These are phyloP conservation scores for Parus major DNA, from an alignment of 2,113 vertebrate species.

Conservation along the genomic window DNA sequence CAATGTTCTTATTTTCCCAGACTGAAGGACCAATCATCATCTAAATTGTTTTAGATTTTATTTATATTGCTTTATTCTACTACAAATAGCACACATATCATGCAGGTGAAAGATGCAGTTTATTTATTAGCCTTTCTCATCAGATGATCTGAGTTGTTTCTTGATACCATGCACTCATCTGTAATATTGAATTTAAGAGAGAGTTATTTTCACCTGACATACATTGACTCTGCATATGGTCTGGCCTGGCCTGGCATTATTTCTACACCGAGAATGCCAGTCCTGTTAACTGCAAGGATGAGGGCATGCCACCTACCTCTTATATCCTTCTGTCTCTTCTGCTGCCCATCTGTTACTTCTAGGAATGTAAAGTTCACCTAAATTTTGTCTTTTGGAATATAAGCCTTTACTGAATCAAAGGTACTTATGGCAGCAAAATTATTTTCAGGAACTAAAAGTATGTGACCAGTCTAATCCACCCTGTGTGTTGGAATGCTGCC, in stretches of 20 bases:
- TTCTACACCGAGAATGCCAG: not conserved
- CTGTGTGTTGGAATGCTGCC: not conserved
- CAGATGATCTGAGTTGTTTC: not conserved
- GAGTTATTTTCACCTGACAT: not conserved
- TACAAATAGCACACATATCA: not conserved
- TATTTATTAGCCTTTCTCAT: not conserved
- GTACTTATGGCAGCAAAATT: not conserved
- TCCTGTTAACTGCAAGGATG: not conserved
- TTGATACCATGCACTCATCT: not conserved
- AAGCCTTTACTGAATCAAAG: not conserved
- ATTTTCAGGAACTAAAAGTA: not conserved
- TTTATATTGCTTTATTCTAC: not conserved
- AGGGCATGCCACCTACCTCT: not conserved
- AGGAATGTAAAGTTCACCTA: not conserved
- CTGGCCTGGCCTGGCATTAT: not conserved
- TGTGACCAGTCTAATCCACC: not conserved
- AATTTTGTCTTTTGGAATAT: not conserved
- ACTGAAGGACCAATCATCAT: not conserved
- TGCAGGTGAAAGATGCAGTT: not conserved
- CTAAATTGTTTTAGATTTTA: not conserved
- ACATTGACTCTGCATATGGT: not conserved
- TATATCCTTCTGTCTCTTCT: not conserved
- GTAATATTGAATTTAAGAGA: not conserved
- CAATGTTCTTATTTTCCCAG: not conserved
- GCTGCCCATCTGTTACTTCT: conserved; percentile 5